Base-by-base conservation (phyloP, 2,888 invertebrate genomes). In the Agrochola litura region DNA sequence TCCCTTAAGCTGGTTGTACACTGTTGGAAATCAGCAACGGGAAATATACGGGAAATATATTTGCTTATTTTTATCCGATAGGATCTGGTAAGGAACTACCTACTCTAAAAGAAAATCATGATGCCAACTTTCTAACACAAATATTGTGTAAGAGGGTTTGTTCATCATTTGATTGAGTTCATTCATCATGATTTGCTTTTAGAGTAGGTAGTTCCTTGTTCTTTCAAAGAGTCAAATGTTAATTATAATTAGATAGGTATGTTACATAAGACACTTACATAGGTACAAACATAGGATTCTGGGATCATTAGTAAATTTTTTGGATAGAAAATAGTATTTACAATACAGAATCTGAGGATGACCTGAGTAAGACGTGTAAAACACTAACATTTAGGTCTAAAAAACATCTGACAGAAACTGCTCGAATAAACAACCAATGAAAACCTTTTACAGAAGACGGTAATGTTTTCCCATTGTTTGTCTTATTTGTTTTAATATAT, bases 1-100 rank as follows among this genome's bases (percentile, higher is more conserved):
- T 64, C 10, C 64, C 56, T 73, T 65, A 83, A n/a, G 84, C 56
- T 19, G 19, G 1, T 43, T 30, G 5, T 60, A 71, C 41, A 83
- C 72, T 43, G 5, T 25, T 0, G 14, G 22, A 16, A 54, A 60
- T 75, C 9, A 41, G 22, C 2, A 66, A 60, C 46, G 37, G 37
- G 3, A 41, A 63, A 66, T n/a, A 14, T 19, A 1, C 3, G n/a
- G n/a, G n/a, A n/a, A n/a, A n/a, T 14, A 10, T 46, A 19, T 22
- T 52, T 3, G 52, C 52, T 22, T 22, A 52, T 22, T 52, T 52
- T 22, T 52, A 9, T 52, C 52, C 8, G 9, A 52, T 22, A 52
- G 22, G 0, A 52, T 52, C 22, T 22, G 52, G 22, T 9, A 46
- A 46, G 46, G 46, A 14, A 46, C 14, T 46, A 14, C 5, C 46